These are phyloP conservation scores for Oncopeltus fasciatus DNA, from an alignment of 1,140 invertebrate genomes.

Conservation along the genomic window DNA sequence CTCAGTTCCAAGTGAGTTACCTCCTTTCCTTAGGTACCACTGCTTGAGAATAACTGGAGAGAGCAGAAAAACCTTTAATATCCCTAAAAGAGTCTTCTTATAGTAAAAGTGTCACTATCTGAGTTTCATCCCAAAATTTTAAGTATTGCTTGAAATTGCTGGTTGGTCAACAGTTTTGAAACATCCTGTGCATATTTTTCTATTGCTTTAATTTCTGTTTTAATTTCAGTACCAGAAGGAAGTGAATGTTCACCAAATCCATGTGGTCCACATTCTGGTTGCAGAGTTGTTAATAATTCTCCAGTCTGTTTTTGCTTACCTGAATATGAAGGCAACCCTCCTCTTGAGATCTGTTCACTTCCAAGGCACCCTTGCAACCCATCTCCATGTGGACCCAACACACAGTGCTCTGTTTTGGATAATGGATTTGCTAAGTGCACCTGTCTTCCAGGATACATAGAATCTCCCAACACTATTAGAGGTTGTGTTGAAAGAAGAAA, in stretches of 20 bases:
- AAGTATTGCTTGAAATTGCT: too few relatives aligned
- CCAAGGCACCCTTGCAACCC: slow-evolving; percentile 65
- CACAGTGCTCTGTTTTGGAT: slow-evolving; percentile 60
- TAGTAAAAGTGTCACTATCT: too few relatives aligned
- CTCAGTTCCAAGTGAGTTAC: too few relatives aligned
- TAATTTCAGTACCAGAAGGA: slow-evolving; percentile 61
- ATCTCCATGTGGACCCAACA: slow-evolving; percentile 76
- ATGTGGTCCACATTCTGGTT: slow-evolving; percentile 69
- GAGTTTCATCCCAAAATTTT: too few relatives aligned
- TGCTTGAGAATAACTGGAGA: too few relatives aligned
- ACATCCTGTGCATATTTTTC: neutral
- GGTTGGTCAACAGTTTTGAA: too few relatives aligned
- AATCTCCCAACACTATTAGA: slow-evolving; percentile 72
- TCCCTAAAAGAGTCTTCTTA: too few relatives aligned
- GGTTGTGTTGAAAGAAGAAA: slow-evolving; percentile 63
- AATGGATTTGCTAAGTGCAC: slow-evolving; percentile 79
- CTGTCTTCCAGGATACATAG: slow-evolving; percentile 64
- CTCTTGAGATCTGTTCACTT: slow-evolving; percentile 43
- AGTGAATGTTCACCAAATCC: slow-evolving; percentile 68
- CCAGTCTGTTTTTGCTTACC: slow-evolving; percentile 72
- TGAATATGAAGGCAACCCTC: slow-evolving; percentile 75
- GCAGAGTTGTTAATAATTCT: slow-evolving; percentile 49
- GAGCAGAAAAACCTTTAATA: too few relatives aligned
- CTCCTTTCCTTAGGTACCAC: too few relatives aligned
- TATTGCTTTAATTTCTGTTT: neutral